Evolutionary conservation across 2,888 invertebrate genomes (phyloP).

Genomic region (Eutolmus rufibarbis): DNA sequence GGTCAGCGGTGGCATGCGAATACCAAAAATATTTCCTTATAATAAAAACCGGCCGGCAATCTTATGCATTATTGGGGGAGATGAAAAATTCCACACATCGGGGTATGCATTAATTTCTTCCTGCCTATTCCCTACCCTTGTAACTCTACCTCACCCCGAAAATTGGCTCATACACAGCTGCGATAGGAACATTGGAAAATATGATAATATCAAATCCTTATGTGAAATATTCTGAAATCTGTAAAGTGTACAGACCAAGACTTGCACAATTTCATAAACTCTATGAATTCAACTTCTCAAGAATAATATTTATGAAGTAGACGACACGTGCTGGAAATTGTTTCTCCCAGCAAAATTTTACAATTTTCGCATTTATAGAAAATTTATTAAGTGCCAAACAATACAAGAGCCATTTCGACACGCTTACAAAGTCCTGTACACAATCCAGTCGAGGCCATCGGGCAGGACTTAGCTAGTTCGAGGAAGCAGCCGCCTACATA

Average conservation of each 20-base stretch:
- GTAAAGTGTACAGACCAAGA: background rate
- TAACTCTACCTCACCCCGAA: background rate
- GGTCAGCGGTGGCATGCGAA: conserved; percentile 9
- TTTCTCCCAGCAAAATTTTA: conserved; percentile 51
- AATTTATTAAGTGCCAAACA: conserved; percentile 53
- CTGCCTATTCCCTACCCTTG: background rate
- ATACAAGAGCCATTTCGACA: conserved; percentile 52
- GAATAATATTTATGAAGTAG: conserved; percentile 58
- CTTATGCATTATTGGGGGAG: background rate
- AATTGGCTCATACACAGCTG: background rate
- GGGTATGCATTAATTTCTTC: background rate
- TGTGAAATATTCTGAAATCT: conserved; percentile 8
- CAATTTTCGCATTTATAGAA: conserved; percentile 50
- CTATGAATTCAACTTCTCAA: conserved; percentile 2
- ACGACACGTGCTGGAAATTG: conserved; percentile 60
- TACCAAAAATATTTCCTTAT: background rate
- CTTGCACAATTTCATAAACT: background rate
- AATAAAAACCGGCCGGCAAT: conserved; percentile 15
- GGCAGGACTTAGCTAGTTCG: background rate
- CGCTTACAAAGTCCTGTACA: conserved; percentile 44
- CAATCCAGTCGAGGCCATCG: background rate
- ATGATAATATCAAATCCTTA: background rate
- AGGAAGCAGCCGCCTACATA: background rate
- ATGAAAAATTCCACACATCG: conserved; percentile 19
- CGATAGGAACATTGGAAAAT: background rate